These are phyloP conservation scores for Rhynchotus rufescens DNA, from an alignment of 2,797 vertebrate genomes.

Conservation along the genomic window DNA sequence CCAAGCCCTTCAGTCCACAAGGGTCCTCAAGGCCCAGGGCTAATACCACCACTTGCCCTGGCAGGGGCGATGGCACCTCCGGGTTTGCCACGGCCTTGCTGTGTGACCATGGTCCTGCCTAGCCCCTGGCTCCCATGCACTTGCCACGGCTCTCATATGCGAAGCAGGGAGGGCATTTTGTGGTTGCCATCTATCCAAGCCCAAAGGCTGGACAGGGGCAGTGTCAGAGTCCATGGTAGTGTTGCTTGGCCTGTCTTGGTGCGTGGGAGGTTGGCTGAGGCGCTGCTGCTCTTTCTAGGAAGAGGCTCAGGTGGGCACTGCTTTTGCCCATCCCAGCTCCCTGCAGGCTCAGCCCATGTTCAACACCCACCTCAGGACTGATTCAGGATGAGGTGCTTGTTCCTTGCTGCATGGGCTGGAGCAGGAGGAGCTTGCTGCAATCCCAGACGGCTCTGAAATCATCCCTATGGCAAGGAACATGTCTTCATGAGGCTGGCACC, in stretches of 20 bases:
- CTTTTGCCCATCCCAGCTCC: not conserved
- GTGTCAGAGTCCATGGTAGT: too few species aligned
- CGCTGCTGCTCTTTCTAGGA: not conserved
- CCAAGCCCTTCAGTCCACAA: too few species aligned
- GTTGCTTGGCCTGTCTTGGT: not conserved
- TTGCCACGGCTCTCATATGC: too few species aligned
- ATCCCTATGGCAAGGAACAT: rapidly evolving
- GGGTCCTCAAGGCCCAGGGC: not conserved
- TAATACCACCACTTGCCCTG: not conserved
- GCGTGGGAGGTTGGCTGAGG: not conserved
- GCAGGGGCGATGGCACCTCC: too few species aligned
- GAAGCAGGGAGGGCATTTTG: not conserved
- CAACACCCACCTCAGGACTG: rapidly evolving
- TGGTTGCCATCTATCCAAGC: not conserved
- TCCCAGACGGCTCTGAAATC: not conserved
- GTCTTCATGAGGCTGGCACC: not conserved
- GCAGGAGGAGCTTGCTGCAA: not conserved
- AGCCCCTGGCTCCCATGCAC: not conserved
- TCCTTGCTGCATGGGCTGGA: not conserved
- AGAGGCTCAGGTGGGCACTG: too few species aligned
- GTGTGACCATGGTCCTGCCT: not conserved
- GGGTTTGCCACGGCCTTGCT: not conserved
- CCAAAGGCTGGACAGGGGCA: not conserved
- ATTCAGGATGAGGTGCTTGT: not conserved
- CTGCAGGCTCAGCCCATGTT: not conserved